Conservation (phyloP, 1,140 invertebrate genomes). For the Drosophila simulans region DNA sequence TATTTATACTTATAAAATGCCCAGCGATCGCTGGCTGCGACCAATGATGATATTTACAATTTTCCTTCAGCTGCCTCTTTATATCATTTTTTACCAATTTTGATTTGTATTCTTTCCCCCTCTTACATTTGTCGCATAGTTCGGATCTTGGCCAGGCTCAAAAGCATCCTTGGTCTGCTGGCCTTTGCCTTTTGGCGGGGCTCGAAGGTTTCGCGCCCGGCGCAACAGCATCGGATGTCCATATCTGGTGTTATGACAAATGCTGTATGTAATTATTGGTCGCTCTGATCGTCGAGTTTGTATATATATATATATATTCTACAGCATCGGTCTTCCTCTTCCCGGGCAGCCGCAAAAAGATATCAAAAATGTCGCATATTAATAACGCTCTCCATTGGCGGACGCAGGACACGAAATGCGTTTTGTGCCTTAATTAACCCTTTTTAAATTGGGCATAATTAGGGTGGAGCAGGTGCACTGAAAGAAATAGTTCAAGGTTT, state of each 20-base stretch:
- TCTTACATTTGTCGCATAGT: conserved; percentile 79
- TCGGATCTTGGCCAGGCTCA: conserved; percentile 35
- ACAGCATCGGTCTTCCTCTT: conserved; percentile 20
- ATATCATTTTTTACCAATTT: conserved; percentile 38
- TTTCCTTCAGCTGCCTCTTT: conserved; percentile 35
- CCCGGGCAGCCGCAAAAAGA: conserved; percentile 58
- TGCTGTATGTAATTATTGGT: conserved; percentile 83
- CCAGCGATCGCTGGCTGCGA: conserved; percentile 27
- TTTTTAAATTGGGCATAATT: conserved; percentile 84
- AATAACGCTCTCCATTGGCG: conserved; percentile 66
- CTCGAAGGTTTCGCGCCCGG: conserved; percentile 56
- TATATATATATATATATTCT: conserved; percentile 36
- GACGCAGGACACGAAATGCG: conserved; percentile 53
- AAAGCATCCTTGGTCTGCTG: conserved; percentile 30
- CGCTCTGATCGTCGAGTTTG: conserved; percentile 7
- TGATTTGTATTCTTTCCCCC: conserved; percentile 7
- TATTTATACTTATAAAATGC: conserved; percentile 84
- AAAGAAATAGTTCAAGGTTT: conserved; percentile 19
- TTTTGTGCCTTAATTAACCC: conserved; percentile 84
- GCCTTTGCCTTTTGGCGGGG: conserved; percentile 5
- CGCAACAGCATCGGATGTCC: conserved; percentile 66
- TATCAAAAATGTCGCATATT: conserved; percentile 83
- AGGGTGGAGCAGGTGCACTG: conserved; percentile 53
- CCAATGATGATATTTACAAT: conserved; percentile 80
- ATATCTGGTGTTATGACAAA: conserved; percentile 84